A percentile compares a stretch with the other conserved stretches of the same genome.
These are phyloP conservation scores for Caenorhabditis virilis DNA, from an alignment of 2,888 invertebrate genomes.

Conservation along the genomic window DNA sequence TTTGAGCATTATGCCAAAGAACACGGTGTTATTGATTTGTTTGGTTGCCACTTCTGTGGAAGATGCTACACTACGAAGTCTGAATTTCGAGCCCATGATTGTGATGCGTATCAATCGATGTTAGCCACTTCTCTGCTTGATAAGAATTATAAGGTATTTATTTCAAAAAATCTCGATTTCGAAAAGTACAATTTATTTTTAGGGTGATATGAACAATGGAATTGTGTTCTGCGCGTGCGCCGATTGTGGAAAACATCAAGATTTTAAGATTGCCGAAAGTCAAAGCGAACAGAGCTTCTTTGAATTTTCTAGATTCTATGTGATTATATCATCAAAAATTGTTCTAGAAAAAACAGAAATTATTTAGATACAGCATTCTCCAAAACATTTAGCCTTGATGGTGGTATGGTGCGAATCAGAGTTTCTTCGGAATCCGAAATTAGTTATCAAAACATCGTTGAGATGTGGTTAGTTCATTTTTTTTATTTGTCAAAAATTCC, in stretches of 20 bases:
- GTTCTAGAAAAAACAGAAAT: background rate
- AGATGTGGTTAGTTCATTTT: no score
- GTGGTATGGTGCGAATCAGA: background rate
- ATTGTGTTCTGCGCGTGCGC: background rate
- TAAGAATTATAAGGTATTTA: background rate
- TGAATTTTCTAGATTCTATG: no score
- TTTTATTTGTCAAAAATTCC: no score
- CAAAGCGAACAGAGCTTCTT: background rate
- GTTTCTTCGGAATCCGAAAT: no score
- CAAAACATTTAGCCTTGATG: background rate
- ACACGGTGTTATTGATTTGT: background rate
- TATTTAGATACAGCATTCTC: background rate
- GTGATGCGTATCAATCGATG: background rate
- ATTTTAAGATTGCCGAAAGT: no score
- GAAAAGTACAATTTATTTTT: no score
- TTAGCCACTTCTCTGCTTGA: no score
- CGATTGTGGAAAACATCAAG: background rate
- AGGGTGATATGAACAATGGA: background rate
- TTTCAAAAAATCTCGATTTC: background rate
- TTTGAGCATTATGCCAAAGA: background rate
- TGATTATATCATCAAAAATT: background rate
- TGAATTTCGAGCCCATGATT: background rate
- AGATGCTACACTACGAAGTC: background rate
- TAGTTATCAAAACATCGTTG: no score
- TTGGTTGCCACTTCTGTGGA: background rate